phyloP scores from a whole-genome alignment of 2,888 invertebrate species.

The Limnephilus marmoratus region DNA sequence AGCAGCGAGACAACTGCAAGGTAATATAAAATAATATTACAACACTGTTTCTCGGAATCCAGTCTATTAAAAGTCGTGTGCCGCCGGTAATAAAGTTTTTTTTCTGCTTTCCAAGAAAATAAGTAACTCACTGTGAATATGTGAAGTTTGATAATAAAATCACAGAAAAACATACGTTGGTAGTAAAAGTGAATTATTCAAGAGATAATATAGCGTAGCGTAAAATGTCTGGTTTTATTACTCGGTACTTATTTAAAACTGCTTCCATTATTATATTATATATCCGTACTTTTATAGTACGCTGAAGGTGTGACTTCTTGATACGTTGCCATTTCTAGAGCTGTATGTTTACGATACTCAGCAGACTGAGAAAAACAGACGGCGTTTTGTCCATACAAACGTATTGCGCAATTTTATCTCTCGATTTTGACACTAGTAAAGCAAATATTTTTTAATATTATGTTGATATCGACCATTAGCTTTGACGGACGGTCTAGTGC shows the following conservation, averaged over 20 bases:
- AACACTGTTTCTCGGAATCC: neutral
- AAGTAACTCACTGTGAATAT: neutral
- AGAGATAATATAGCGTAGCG: neutral
- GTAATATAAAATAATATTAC: neutral
- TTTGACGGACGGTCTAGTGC: too few species aligned
- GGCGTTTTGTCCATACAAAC: too few species aligned
- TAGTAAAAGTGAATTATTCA: neutral
- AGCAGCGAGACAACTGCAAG: neutral
- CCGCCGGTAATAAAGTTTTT: slow-evolving; percentile 1
- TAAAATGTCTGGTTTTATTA: neutral
- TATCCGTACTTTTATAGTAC: neutral
- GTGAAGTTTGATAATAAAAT: slow-evolving; percentile 2
- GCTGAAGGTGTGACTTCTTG: too few species aligned
- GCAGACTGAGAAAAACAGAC: too few species aligned
- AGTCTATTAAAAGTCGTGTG: neutral
- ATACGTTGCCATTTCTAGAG: neutral
- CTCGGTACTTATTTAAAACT: neutral
- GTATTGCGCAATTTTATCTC: too few species aligned
- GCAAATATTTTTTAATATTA: too few species aligned
- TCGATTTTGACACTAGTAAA: too few species aligned
- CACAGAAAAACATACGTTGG: neutral
- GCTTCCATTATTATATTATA: too few species aligned
- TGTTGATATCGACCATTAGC: too few species aligned
- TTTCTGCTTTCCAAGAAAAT: neutral
- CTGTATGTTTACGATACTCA: neutral